A percentile compares a stretch with the other conserved stretches of the same genome.
phyloP scores from a whole-genome alignment of 2,113 vertebrate species.

The Solea senegalensis region DNA sequence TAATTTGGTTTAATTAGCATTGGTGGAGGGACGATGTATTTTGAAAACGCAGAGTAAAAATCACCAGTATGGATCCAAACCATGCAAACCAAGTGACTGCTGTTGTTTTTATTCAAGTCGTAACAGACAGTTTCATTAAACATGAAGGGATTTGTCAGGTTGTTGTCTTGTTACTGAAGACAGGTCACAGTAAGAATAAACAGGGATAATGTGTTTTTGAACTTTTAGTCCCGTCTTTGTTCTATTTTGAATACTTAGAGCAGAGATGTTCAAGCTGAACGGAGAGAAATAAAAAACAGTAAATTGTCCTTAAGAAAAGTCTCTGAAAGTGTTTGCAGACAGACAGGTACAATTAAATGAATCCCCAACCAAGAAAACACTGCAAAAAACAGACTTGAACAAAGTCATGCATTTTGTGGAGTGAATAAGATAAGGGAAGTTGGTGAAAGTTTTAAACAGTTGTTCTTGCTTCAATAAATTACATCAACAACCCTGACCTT shows the following conservation, averaged over 20 bases:
- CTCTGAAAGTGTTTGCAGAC: constrained; percentile 22
- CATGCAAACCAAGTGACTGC: not conserved
- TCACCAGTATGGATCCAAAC: not conserved
- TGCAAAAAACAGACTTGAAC: not conserved
- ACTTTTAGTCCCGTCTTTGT: constrained; percentile 5
- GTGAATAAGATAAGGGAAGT: not conserved
- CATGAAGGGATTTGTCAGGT: not conserved
- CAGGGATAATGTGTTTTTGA: not conserved
- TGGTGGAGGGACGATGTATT: not conserved
- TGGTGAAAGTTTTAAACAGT: constrained; percentile 3
- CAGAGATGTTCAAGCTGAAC: constrained; percentile 32
- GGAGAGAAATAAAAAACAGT: constrained; percentile 30
- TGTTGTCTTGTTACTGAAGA: not conserved
- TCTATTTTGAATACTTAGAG: constrained; percentile 38
- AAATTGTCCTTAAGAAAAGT: constrained; percentile 24
- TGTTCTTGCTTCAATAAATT: constrained; percentile 53
- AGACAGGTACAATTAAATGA: constrained; percentile 6
- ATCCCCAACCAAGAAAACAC: constrained; percentile 21
- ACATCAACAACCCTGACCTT: constrained; percentile 51
- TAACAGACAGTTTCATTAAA: not conserved
- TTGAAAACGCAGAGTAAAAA: not conserved
- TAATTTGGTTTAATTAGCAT: constrained; percentile 24
- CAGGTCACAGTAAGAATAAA: too few species aligned
- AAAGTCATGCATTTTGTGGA: constrained; percentile 15
- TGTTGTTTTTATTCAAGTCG: not conserved